A percentile compares a stretch with the other conserved stretches of the same genome.
Conservation (phyloP, 2,797 vertebrate species). For the Lemur catta region DNA sequence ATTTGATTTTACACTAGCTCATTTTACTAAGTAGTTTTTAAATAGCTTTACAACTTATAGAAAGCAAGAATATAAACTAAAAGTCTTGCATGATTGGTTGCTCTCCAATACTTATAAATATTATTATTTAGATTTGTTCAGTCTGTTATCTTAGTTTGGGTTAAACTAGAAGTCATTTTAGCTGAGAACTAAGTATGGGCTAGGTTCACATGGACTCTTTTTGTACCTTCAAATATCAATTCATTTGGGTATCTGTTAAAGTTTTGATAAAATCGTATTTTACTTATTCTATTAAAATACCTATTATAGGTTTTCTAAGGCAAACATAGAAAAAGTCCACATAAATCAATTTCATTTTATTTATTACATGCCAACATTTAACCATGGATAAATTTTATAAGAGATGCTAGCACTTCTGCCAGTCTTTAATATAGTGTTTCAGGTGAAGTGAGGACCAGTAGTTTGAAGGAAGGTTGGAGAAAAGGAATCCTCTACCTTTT, state of each 20-base stretch:
- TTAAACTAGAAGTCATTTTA: neutral
- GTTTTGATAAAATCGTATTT: neutral
- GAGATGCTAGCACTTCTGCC: neutral
- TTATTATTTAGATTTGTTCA: neutral
- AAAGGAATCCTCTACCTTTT: neutral
- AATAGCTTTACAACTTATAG: neutral
- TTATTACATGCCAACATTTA: neutral
- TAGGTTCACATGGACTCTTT: neutral
- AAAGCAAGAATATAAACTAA: neutral
- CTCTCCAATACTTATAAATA: neutral
- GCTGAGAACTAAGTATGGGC: neutral
- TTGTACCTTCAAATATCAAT: neutral
- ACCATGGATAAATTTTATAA: neutral
- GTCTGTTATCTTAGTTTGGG: neutral
- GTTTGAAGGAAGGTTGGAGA: neutral
- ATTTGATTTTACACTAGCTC: neutral
- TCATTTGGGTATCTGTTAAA: neutral
- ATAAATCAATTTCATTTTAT: neutral
- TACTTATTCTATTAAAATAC: slow-evolving; percentile 19
- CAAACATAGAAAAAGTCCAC: neutral
- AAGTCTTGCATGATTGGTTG: neutral
- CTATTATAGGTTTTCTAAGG: neutral
- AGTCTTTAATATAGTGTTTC: neutral
- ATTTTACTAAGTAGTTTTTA: neutral
- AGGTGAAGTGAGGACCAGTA: neutral